A percentile compares a stretch with the other conserved stretches of the same genome.
Conservation (phyloP, 2,113 vertebrate species). For the Clarias macrocephalus region DNA sequence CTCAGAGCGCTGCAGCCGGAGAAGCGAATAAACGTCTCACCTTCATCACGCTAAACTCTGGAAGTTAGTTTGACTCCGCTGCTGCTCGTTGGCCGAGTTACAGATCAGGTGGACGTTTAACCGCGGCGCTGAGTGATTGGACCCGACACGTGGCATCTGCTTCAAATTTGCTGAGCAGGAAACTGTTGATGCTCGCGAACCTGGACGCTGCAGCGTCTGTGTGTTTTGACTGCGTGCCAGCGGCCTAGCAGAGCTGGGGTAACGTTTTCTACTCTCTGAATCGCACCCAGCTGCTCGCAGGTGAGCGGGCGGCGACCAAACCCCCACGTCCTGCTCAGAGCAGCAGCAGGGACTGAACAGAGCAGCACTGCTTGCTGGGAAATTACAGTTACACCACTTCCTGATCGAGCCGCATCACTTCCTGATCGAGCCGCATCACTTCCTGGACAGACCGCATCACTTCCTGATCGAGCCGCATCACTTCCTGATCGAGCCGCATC, state of each 20-base stretch:
- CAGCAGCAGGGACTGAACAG: not conserved
- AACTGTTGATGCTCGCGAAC: conserved; percentile 48
- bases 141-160: conserved; percentile 55
- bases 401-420: not conserved
- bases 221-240: conserved; percentile 49
- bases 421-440: not conserved
- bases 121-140: conserved; percentile 50
- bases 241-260: conserved; percentile 32
- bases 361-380: not conserved
- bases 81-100: conserved; percentile 26
- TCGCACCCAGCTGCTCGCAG: conserved; percentile 40
- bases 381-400: not conserved
- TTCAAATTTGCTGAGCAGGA: conserved; percentile 54
- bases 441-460: no score
- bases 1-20: not conserved
- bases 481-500: no score
- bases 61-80: not conserved
- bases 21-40: not conserved
- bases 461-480: no score
- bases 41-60: not conserved
- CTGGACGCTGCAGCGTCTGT: conserved; percentile 45
- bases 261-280: conserved; percentile 25
- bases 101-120: conserved; percentile 50
- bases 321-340: not conserved
- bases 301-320: conserved; percentile 24